Base-by-base conservation (phyloP, 2,113 vertebrate species). In the Chunga burmeisteri region DNA sequence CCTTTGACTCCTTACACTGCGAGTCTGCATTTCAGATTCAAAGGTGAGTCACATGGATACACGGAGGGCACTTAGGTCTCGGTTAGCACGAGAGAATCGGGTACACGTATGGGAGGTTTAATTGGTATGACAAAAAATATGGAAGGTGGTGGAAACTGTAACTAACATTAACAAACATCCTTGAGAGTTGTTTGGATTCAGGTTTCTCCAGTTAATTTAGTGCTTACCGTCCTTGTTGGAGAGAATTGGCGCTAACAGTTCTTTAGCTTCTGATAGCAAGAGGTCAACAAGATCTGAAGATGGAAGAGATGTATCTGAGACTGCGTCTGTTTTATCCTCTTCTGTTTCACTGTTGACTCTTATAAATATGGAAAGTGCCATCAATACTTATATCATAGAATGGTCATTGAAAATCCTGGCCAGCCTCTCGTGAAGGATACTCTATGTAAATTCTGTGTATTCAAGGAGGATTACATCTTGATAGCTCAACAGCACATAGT, bases 261-360 rank as follows among this genome's bases (percentile, higher is more conserved):
- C 96, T 86, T 96, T 97, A 86, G 97, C 98, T 92, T 98, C 97
- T 88, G 95, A 92, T 8, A 95, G 92, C 95, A 98, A 95, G 44
- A 97, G 75, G 78, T 78, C 93, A 93, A 94, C 90, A 74, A 97
- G 91, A 88, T 97, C 97, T 94, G 97, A 94, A 94, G 97, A 94
- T 42, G 95, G 97, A 92, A 97, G 89, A 93, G 96, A 90, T 52
- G 95, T 87, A 40, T 97, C 97, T 75, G 94, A 93, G 73, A 90
- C 74, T 53, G 81, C 89, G 0, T 52, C 92, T 85, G 71, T 83
- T 94, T 93, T 95, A 63, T 97, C 94, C 87, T 97, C 92, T 86
- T 96, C 94, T 73, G 79, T 94, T 77, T 86, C 94, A 40, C 88
- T 92, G 94, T 14, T 86, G 74, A n/a, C 9, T 80, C 97, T 97